Base-by-base conservation (phyloP, 2,888 invertebrate genomes). In the Pasiphila rectangulata region DNA sequence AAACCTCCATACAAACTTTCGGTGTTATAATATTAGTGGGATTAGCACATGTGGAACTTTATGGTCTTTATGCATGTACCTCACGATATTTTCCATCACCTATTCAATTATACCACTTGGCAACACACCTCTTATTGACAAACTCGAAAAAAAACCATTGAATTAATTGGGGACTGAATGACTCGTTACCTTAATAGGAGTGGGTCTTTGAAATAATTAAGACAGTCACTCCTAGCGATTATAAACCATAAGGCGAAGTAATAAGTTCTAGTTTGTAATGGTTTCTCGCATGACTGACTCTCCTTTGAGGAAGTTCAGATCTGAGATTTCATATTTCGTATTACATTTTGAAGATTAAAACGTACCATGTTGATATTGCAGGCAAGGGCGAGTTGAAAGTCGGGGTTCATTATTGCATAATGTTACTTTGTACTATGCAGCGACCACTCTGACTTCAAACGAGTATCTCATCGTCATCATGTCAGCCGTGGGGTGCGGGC, bases 161-260 rank as follows among this genome's bases (percentile, higher is more conserved):
- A 64, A 67, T 70, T 72, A 75, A 75, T 73, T 75, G 73, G 67
- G 62, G 50, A 55, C 64, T 62, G 63, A 72, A 68, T 63, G 65
- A 69, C 63, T 68, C 65, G 63, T 59, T 60, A 61, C 62, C 46
- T 55, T 65, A 69, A 68, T 69, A 66, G 56, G 52, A 60, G 60
- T 54, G 55, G 66, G 56, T 47, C 61, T 64, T 66, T 56, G 44
- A 51, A 54, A 63, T 70, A 69, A 73, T 72, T 72, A 65, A 63
- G 64, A 66, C 59, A 63, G 63, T 57, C 56, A 46, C 32, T 20
- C 6, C 29, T 37, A 25, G 6, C 23, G 9, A 48, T 41, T 42
- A 32, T 51, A 10, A 19, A 32, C 43, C 51, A n/a, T 36, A 39
- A 16, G 17, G 12, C 30, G 15, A 16, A 3, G 40, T 19, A 7